Percentiles rank a stretch among this genome's conserved stretches.
phyloP scores from a whole-genome alignment of 37 sponge, comb jelly and placozoan species.

The Ephydatia muelleri region DNA sequence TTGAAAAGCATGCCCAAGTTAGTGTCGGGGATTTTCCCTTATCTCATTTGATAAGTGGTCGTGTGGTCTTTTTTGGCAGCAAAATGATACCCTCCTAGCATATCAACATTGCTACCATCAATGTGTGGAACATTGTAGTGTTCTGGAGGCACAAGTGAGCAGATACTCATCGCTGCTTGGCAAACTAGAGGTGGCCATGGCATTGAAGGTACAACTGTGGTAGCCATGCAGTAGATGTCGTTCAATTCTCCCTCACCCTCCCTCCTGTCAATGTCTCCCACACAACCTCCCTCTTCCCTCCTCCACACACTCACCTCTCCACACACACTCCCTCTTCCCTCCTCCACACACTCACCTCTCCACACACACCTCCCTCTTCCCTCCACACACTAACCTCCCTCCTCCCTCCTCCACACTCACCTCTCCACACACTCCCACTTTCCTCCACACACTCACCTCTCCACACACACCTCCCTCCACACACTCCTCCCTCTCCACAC shows the following conservation, averaged over 20 bases:
- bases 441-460: no score
- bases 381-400: no score
- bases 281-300: background rate
- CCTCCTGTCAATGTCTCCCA: no score
- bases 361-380: no score
- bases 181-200: background rate
- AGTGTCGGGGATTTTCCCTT: background rate
- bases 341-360: no score
- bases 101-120: conserved; percentile 43
- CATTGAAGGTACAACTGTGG: background rate
- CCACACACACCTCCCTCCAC: no score
- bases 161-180: background rate
- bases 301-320: background rate
- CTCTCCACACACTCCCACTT: no score
- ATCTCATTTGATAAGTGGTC: no score
- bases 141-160: conserved; percentile 3
- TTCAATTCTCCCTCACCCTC: no score
- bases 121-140: conserved; percentile 3
- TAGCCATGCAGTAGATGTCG: no score
- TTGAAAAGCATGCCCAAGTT: background rate
- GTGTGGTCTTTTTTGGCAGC: background rate
- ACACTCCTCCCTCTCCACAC: no score
- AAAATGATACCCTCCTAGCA: background rate
- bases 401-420: no score
- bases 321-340: background rate